phyloP scores from a whole-genome alignment of 2,797 vertebrate genomes.

The Danio aesculapii region DNA sequence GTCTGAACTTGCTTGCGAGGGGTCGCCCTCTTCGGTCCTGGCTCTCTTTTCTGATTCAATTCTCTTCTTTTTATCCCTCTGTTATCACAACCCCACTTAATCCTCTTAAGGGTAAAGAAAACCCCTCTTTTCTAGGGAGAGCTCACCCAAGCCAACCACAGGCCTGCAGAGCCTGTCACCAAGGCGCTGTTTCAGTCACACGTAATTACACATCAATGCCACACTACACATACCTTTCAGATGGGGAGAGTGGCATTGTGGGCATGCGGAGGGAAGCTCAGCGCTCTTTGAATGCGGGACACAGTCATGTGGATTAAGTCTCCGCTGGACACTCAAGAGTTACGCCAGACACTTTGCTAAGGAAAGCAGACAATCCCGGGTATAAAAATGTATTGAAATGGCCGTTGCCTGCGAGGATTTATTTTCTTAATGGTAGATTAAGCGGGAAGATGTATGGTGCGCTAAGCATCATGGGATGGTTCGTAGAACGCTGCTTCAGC shows the following conservation, averaged over 20 bases:
- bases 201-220: constrained; percentile 62
- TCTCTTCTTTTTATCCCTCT: constrained; percentile 76
- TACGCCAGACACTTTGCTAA: constrained; percentile 41
- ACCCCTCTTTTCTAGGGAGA: constrained; percentile 62
- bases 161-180: constrained; percentile 62
- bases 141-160: constrained; percentile 54
- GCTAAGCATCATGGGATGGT: constrained; percentile 27
- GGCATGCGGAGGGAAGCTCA: constrained; percentile 38
- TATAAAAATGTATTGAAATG: background rate
- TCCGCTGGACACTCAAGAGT: constrained; percentile 47
- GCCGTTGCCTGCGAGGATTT: constrained; percentile 30
- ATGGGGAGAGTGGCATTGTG: constrained; percentile 51
- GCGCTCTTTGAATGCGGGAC: constrained; percentile 44
- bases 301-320: constrained; percentile 48
- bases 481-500: constrained; percentile 23
- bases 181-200: constrained; percentile 61
- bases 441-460: constrained; percentile 27
- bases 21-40: constrained; percentile 76
- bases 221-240: constrained; percentile 55
- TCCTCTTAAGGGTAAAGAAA: constrained; percentile 81
- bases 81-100: constrained; percentile 78
- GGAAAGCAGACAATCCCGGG: constrained; percentile 32
- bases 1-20: constrained; percentile 72
- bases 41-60: constrained; percentile 74
- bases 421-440: constrained; percentile 45